Base-by-base conservation (phyloP, 2,113 vertebrate species). In the Platysteira castanea region DNA sequence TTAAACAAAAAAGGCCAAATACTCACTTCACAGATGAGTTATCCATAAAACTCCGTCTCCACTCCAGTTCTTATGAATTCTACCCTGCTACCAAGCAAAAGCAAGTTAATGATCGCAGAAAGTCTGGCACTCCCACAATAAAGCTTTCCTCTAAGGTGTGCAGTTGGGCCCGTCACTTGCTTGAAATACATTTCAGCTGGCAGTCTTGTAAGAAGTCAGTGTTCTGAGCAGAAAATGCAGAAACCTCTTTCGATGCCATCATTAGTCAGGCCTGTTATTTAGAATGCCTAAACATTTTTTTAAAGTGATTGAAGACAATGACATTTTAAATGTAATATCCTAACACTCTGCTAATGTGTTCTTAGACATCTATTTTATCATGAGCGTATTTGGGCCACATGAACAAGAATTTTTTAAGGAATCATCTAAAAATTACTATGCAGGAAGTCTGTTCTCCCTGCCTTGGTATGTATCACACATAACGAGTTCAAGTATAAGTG, bases 301-400 rank as follows among this genome's bases (percentile, higher is more conserved):
- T 44, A 11, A 87, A 85, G 42, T 95, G 87, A 93, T 84, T 90
- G 82, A 93, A 53, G 69, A 84, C 63, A 83, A 81, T 68, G 61
- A 44, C 59, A 74, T 93, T 96, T 94, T 83, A 73, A 80, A 89
- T 74, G 56, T 27, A 94, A 90, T 53, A 82, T 84, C 27, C 46
- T 7, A 28, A 86, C 52, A 73, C 37, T 81, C 64, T 59, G 49
- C 16, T 53, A 91, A 91, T 89, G 53, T 13, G 75, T 92, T 89
- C 44, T 87, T 87, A 94, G 95, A 93, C 87, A 89, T 54, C 80
- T 57, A 9, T 86, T 88, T 93, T 53, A 69, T 95, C 73, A 59
- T 52, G 56, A 84, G 57, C 4, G 6, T 83, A 65, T 89, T 54
- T 89, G n/a, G 89, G 60, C 84, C 65, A 63, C 63, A 42, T 1